A percentile compares a stretch with the other conserved stretches of the same genome.
Evolutionary conservation across 2,888 invertebrate genomes (phyloP).

Genomic region (Halictus quadricinctus): DNA sequence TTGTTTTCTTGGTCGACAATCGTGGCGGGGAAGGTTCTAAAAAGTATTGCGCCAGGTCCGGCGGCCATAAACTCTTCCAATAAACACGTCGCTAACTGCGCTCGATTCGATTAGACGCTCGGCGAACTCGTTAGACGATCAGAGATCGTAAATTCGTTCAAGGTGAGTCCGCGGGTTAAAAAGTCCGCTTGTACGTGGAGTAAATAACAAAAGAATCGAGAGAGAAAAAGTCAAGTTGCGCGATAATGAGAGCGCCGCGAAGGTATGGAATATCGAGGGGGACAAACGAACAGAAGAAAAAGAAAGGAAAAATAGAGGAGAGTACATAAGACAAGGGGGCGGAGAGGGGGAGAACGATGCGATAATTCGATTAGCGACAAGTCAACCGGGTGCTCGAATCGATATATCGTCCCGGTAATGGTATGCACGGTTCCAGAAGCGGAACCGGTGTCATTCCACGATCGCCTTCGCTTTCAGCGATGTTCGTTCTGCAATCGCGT

Average conservation of each 20-base stretch:
- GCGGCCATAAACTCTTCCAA: not conserved
- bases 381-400: slow-evolving; percentile 65
- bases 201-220: slow-evolving; percentile 8
- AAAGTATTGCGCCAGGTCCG: not conserved
- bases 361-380: slow-evolving; percentile 75
- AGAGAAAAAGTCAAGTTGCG: slow-evolving; percentile 14
- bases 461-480: slow-evolving; percentile 58
- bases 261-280: not conserved
- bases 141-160: slow-evolving; percentile 74
- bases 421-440: slow-evolving; percentile 75
- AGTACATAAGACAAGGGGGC: slow-evolving; percentile 28
- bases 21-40: not conserved
- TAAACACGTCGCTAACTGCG: slow-evolving; percentile 38
- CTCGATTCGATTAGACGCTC: slow-evolving; percentile 75
- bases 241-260: not conserved
- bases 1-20: not conserved
- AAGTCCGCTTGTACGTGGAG: not conserved
- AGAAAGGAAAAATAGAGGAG: not conserved
- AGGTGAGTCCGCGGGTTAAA: slow-evolving; percentile 41
- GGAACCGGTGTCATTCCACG: slow-evolving; percentile 56
- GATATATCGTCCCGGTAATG: slow-evolving; percentile 77
- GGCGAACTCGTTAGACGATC: slow-evolving; percentile 74
- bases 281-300: slow-evolving; percentile 16
- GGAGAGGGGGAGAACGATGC: not conserved
- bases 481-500: slow-evolving; percentile 15